Base-by-base conservation (phyloP, 2,888 invertebrate genomes). In the Plutella xylostella region DNA sequence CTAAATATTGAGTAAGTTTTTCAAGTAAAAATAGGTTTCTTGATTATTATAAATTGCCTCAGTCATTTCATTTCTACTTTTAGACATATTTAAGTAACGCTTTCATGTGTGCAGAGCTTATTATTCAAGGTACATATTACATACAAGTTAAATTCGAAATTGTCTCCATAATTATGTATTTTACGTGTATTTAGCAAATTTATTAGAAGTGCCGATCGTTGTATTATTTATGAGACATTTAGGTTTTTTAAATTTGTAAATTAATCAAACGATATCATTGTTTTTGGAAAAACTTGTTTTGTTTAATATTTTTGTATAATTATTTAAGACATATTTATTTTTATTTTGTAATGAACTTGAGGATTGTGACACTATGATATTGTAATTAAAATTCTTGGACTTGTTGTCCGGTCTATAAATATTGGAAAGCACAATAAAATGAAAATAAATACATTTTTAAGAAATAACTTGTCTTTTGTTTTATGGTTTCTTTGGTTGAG, bases 371-470 rank as follows among this genome's bases (percentile, higher is more conserved):
- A 72, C 70, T 62, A 68, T n/a, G n/a, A n/a, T n/a, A n/a, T 65
- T 75, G 64, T 71, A 72, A 69, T 66, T 62, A 61, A 65, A 68
- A 63, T 66, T 21, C 35, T 66, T 69, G 56, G 72, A 72, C 57
- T 69, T 49, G 43, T 51, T 58, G 73, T 72, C 72, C 68, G 52
- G 60, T 73, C 72, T 73, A 72, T 75, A 65, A 78, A 72, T 76
- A 77, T 40, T 74, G 76, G 78, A 61, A 63, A 80, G 82, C 82
- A 82, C 79, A 80, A 80, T 80, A 82, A 80, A 76, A 76, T 74
- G 69, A 75, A 76, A 76, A 78, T 73, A 80, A 80, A 79, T 78
- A 80, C 65, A 73, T 80, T 83, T 83, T 68, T 80, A 75, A 74
- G 68, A 69, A 68, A 33, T 2, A 37, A 20, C 34, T 18, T 34